A percentile compares a stretch with the other conserved stretches of the same genome.
phyloP scores from a whole-genome alignment of 2,888 invertebrate genomes.

The Acleris holmiana region DNA sequence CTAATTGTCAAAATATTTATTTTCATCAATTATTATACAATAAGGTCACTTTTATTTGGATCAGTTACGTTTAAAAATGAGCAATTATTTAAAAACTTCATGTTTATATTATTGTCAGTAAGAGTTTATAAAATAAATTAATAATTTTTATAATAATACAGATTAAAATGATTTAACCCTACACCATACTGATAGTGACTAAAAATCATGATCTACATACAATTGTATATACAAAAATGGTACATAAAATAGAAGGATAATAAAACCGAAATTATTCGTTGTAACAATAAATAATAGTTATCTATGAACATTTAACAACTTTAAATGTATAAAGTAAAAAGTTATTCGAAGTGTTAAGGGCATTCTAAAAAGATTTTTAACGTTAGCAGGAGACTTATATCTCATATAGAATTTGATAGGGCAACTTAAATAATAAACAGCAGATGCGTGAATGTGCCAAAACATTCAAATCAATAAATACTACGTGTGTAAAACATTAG shows the following conservation, averaged over 20 bases:
- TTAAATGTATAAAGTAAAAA: conserved; percentile 56
- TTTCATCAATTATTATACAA: conserved; percentile 36
- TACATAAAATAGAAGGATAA: conserved; percentile 55
- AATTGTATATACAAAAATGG: conserved; percentile 61
- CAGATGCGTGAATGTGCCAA: no score
- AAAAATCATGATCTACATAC: conserved; percentile 47
- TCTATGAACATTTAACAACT: conserved; percentile 80
- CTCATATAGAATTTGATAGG: background rate
- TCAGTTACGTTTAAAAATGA: conserved; percentile 48
- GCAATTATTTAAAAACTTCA: conserved; percentile 51
- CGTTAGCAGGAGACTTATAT: no score
- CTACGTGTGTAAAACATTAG: background rate
- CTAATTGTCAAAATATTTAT: conserved; percentile 24
- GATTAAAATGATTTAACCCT: conserved; percentile 41
- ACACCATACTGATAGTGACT: conserved; percentile 56
- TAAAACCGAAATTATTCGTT: conserved; percentile 65
- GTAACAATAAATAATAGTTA: conserved; percentile 77
- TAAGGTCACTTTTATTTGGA: conserved; percentile 57
- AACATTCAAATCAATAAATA: no score
- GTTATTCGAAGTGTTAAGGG: conserved; percentile 49
- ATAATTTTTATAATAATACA: conserved; percentile 42
- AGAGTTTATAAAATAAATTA: conserved; percentile 34
- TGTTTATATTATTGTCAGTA: conserved; percentile 38
- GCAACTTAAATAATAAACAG: background rate
- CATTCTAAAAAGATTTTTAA: conserved; percentile 38